Conservation (phyloP, 2,888 invertebrate species). For the Pseudococcus jackbeardsleyi region DNA sequence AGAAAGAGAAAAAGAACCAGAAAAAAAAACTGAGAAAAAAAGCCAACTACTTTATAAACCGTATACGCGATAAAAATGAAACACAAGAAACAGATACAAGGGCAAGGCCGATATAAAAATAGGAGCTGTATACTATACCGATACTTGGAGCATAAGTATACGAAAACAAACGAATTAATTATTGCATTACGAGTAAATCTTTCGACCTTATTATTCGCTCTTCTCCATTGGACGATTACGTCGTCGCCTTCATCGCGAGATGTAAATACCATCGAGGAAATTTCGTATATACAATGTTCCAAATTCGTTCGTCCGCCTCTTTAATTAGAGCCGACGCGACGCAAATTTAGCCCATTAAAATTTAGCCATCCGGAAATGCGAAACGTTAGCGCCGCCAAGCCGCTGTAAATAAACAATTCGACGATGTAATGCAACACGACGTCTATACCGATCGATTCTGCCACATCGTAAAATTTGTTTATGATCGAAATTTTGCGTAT, state of each 20-base stretch:
- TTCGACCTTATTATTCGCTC: not conserved
- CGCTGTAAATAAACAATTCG: constrained; percentile 5
- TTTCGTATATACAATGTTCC: not conserved
- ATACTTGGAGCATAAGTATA: not conserved
- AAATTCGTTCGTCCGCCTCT: not conserved
- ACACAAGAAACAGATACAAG: constrained; percentile 49
- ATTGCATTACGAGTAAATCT: not conserved
- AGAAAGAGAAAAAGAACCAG: not conserved
- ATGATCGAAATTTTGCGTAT: not conserved
- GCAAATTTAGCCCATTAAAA: not conserved
- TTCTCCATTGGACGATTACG: not conserved
- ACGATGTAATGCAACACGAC: not conserved
- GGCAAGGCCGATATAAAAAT: constrained; percentile 55
- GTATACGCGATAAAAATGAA: constrained; percentile 6
- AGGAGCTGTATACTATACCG: not conserved
- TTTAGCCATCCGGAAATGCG: constrained; percentile 15
- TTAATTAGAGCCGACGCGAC: not conserved
- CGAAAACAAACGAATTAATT: constrained; percentile 52
- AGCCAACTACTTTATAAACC: constrained; percentile 20
- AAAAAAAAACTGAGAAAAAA: constrained; percentile 14
- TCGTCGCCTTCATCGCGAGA: not conserved
- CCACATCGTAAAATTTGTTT: not conserved
- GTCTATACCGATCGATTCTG: not conserved
- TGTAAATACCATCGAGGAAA: not conserved
- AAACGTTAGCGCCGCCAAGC: not conserved